Evolutionary conservation across 2,888 invertebrate genomes (phyloP), one percentile per base, ranked within the genome.

Genomic region (Agrilus cyanescens): DNA sequence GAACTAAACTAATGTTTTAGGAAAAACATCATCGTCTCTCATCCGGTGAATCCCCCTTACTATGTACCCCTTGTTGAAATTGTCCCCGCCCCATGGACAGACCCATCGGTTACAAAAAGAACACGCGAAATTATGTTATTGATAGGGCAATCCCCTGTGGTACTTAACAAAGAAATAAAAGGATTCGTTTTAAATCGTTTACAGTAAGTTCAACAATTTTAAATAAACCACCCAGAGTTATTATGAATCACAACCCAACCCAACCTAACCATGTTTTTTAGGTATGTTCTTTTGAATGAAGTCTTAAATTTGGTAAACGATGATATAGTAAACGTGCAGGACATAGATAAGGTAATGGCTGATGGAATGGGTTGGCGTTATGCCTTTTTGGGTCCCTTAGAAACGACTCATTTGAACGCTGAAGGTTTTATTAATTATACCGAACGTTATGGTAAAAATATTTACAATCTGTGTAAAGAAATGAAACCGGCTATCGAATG

Each of bases 1-100:
- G 36, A 37, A 36, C 18, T 20, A 16, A 15, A 34, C 33, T 37
- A 43, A 46, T 38, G 34, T 53, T 53, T 34, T 41, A 66, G 65
- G 46, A 65, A 64, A 48, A 74, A 85, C 70, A 73, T 84, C 25
- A 74, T 89, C 38, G 88, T 94, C 12, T 86, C 88, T 0, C 95
- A 96, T 68, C 96, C 95, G 66, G 89, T 94, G 2, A 96, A 96
- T 65, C 96, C 96, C 4, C 96, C 96, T 0, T 95, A 95, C 65
- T 95, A 91, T 62, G 89, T 94, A 16, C 93, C 94, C 0, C 69
- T 96, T 35, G 90, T 94, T 1, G 96, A 97, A 70, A 73, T 97
- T 12, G 88, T 95, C 0, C 95, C 95, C 0, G 88, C 94, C 0
- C 88, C 91, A 4, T 94, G 91, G 90, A 96, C 96, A 0, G 78